These are phyloP conservation scores for Littorina saxatilis DNA, from an alignment of 1,140 invertebrate genomes.

Conservation along the genomic window DNA sequence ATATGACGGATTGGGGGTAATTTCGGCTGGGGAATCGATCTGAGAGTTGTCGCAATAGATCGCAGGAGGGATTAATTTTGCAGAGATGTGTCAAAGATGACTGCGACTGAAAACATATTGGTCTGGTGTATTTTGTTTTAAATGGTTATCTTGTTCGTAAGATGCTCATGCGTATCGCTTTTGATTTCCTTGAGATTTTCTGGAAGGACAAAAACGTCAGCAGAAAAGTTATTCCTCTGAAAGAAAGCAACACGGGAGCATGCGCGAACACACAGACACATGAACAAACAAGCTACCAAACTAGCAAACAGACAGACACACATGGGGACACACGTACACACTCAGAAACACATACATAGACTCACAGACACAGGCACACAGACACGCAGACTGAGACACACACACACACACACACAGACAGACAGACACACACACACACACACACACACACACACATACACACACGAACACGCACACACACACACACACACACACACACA, in stretches of 20 bases:
- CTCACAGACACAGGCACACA: neutral
- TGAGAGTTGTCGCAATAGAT: too few species aligned
- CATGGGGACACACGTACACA: neutral
- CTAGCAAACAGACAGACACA: neutral
- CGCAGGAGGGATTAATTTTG: too few species aligned
- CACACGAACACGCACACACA: conserved; percentile 3
- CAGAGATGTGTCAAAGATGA: too few species aligned
- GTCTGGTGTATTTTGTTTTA: too few species aligned
- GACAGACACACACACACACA: conserved; percentile 21
- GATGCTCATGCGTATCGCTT: too few species aligned
- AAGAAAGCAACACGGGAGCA: neutral
- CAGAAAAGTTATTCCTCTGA: neutral
- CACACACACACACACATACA: neutral
- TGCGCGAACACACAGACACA: neutral
- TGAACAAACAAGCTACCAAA: neutral
- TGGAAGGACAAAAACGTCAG: neutral
- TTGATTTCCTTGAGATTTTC: too few species aligned
- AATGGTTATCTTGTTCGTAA: too few species aligned
- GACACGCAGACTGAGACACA: neutral
- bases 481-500: conserved; percentile 22
- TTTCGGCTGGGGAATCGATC: too few species aligned
- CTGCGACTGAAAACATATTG: too few species aligned
- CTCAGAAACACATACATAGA: neutral
- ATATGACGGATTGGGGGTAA: too few species aligned
- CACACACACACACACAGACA: conserved; percentile 21